Evolutionary conservation across 2,113 vertebrate species (phyloP).

Genomic region (Cepphus grylle): DNA sequence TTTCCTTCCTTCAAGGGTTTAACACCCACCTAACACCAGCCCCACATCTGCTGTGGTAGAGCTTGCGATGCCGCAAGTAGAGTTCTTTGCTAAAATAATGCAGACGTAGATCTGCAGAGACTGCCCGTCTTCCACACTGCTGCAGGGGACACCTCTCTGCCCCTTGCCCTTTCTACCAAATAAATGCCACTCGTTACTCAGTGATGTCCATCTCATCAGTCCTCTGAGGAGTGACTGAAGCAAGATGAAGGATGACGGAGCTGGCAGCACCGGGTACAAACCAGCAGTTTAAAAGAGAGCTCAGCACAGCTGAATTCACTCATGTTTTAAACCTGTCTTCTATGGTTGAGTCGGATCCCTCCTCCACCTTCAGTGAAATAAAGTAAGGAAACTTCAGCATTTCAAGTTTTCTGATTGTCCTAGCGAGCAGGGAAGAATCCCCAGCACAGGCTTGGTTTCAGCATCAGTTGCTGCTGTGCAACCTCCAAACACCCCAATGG

Average conservation of each 20-base stretch:
- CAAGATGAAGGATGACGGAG: not conserved
- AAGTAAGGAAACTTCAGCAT: not conserved
- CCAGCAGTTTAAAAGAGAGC: not conserved
- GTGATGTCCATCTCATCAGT: not conserved
- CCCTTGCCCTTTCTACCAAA: not conserved
- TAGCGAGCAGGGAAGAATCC: not conserved
- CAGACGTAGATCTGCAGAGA: not conserved
- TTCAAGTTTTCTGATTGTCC: not conserved
- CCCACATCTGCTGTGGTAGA: not conserved
- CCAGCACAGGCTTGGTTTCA: not conserved
- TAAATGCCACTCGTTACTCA: not conserved
- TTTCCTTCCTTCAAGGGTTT: not conserved
- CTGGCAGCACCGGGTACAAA: not conserved
- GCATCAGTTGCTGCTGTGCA: not conserved
- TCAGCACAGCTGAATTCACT: not conserved
- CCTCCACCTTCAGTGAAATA: not conserved
- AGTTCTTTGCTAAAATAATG: not conserved
- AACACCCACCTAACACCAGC: not conserved
- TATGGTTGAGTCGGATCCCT: not conserved
- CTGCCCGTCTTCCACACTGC: not conserved
- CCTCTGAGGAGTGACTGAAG: not conserved
- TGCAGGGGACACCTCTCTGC: not conserved
- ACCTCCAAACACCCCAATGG: not conserved
- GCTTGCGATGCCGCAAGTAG: not conserved
- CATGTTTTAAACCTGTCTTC: not conserved